Evolutionary conservation across 1,140 invertebrate species (phyloP), one percentile per base, ranked within the genome.

Genomic region (Apis laboriosa): DNA sequence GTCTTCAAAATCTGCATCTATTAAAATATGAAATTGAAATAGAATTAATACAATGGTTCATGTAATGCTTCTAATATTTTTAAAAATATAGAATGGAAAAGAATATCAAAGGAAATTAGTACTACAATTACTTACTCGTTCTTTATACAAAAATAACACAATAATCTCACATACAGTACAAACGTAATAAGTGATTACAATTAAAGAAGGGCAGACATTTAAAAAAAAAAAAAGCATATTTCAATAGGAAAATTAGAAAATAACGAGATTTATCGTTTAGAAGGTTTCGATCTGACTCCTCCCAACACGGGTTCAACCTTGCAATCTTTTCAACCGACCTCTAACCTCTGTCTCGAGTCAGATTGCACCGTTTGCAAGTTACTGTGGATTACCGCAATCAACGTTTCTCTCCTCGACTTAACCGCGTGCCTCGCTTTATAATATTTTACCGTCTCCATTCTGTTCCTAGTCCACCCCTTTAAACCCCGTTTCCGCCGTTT

Each of bases 291-390:
- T 73, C n/a, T 21, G 70, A 82, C 64, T 73, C 77, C 55, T 21
- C 17, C 8, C 53, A 77, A 61, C 51, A 55, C 24, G 24, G n/a
- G 51, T 64, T 64, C 56, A 80, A 63, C 60, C 28, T 28, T 24
- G 64, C 24, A 43, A 77, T 77, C 80, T 60, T 82, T 77, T 68
- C 80, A 82, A n/a, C 64, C 19, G 15, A 67, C 64, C 63, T 34
- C 34, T 66, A 66, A 73, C 78, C 71, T 28, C 13, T 7, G 21
- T 70, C 28, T 66, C 3, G 2, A 21, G 49, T 49, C 55, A 61
- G 56, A 82, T 82, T 82, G 64, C 77, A 70, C 34, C 61, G 80
- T 28, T 77, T 11, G 55, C 64, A 60, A 82, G 63, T 61, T 77
- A 61, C 73, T 28, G 43, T 60, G 49, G 43, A 68, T 74, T 51